A percentile compares a stretch with the other conserved stretches of the same genome.
Conservation (phyloP, 2,797 vertebrate species). For the Oreonectes daqikongensis region DNA sequence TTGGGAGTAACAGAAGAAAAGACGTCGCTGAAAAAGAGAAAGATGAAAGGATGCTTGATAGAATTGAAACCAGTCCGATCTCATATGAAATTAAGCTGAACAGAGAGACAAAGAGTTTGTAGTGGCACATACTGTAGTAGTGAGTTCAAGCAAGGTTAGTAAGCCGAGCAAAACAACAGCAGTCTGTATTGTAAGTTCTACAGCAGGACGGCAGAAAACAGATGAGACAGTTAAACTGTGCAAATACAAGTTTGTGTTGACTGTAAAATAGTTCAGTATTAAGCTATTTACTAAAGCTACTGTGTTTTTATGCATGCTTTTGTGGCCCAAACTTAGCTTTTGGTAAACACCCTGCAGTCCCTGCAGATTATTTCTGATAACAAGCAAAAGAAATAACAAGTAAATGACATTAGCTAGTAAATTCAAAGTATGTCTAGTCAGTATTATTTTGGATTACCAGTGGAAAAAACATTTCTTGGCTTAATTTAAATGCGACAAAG, state of each 20-base stretch:
- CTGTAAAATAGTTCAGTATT: not conserved
- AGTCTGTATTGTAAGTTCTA: not conserved
- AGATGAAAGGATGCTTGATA: constrained; percentile 63
- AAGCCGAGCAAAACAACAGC: constrained; percentile 26
- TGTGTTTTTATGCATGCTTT: not conserved
- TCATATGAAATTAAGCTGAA: constrained; percentile 61
- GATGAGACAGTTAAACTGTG: not conserved
- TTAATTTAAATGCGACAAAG: too few relatives aligned
- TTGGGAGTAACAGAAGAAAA: constrained; percentile 62
- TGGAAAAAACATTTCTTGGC: too few relatives aligned
- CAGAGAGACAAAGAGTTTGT: constrained; percentile 38
- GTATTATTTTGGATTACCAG: too few relatives aligned
- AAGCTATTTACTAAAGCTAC: not conserved
- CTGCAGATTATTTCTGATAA: too few relatives aligned
- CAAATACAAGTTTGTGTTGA: not conserved
- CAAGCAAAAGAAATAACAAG: too few relatives aligned
- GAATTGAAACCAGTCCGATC: constrained; percentile 66
- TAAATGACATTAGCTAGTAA: too few relatives aligned
- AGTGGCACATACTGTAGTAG: constrained; percentile 40
- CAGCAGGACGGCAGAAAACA: not conserved
- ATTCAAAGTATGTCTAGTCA: too few relatives aligned
- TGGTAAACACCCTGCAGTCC: too few relatives aligned
- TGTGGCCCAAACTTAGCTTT: too few relatives aligned
- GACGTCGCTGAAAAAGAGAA: constrained; percentile 38
- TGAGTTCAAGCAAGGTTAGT: constrained; percentile 34